Evolutionary conservation across 2,888 invertebrate genomes (phyloP).

Genomic region (Sclerodermus sp.): DNA sequence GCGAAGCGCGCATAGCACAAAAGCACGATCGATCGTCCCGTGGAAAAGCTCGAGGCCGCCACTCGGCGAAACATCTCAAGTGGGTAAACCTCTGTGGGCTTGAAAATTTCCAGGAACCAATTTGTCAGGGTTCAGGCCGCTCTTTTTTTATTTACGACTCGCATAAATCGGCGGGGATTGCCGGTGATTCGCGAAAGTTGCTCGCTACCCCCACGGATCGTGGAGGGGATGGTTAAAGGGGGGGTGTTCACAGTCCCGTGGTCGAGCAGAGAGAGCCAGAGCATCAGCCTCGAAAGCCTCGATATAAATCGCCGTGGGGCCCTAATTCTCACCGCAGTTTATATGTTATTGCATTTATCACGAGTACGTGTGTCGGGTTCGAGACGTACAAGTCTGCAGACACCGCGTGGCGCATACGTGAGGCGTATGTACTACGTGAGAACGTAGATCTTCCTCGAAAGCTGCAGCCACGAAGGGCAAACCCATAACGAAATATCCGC

Average conservation of each 20-base stretch:
- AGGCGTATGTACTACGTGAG: slow-evolving; percentile 36
- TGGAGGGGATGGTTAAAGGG: not conserved
- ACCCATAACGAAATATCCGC: slow-evolving; percentile 26
- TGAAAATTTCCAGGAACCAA: slow-evolving; percentile 22
- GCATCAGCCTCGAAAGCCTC: slow-evolving; percentile 28
- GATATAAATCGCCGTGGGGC: slow-evolving; percentile 50
- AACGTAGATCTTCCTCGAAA: slow-evolving; percentile 30
- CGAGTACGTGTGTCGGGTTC: slow-evolving; percentile 44
- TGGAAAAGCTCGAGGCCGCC: not conserved
- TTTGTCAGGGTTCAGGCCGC: slow-evolving; percentile 24
- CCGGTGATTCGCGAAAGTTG: slow-evolving; percentile 25
- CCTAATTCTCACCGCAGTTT: slow-evolving; percentile 53
- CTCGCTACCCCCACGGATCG: too few relatives aligned
- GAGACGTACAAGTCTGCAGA: slow-evolving; percentile 17
- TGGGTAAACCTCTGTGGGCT: not conserved
- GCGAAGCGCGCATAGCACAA: too few relatives aligned
- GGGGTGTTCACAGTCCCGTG: slow-evolving; percentile 17
- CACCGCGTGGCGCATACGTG: slow-evolving; percentile 27
- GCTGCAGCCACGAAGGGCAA: slow-evolving; percentile 4
- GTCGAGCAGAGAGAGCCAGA: slow-evolving; percentile 7
- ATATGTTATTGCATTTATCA: slow-evolving; percentile 55
- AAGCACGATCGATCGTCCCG: too few relatives aligned
- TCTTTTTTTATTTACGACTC: slow-evolving; percentile 24
- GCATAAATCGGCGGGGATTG: slow-evolving; percentile 26
- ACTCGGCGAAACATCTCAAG: not conserved